These are phyloP conservation scores for Ophion obscuratus DNA, from an alignment of 2,888 invertebrate genomes.

Conservation along the genomic window DNA sequence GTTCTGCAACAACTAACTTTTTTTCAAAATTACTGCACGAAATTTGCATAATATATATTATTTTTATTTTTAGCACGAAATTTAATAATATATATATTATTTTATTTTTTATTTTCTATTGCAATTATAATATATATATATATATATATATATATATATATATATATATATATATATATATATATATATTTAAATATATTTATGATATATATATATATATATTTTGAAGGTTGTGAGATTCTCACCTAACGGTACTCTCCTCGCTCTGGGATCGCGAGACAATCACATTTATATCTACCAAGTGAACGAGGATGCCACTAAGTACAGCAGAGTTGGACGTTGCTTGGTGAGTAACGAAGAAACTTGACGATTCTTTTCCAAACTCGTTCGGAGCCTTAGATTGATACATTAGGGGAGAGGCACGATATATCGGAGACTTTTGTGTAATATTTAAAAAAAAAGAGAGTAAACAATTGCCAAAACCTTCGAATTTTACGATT, in stretches of 20 bases:
- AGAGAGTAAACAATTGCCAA: too few relatives aligned
- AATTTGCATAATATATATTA: neutral
- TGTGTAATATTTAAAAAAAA: too few relatives aligned
- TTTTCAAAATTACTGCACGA: neutral
- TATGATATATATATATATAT: neutral
- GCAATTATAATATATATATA: too few relatives aligned
- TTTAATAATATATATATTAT: neutral
- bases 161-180: too few relatives aligned
- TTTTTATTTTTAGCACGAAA: neutral
- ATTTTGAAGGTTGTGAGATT: slow-evolving; percentile 88
- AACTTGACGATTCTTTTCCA: neutral
- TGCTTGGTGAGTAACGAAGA: slow-evolving; percentile 87
- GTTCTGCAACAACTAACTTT: neutral
- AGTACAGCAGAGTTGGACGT: slow-evolving; percentile 92
- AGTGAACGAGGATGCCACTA: slow-evolving; percentile 90
- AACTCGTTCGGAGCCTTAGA: neutral
- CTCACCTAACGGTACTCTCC: slow-evolving; percentile 91
- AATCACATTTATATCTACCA: slow-evolving; percentile 96
- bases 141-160: too few relatives aligned
- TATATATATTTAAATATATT: too few relatives aligned
- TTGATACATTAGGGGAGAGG: too few relatives aligned
- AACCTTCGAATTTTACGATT: too few relatives aligned
- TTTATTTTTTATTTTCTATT: neutral
- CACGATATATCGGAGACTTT: too few relatives aligned
- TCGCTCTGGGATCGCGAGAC: slow-evolving; percentile 95